Evolutionary conservation across 1,140 invertebrate species (phyloP).

Genomic region (Chelonus insularis): DNA sequence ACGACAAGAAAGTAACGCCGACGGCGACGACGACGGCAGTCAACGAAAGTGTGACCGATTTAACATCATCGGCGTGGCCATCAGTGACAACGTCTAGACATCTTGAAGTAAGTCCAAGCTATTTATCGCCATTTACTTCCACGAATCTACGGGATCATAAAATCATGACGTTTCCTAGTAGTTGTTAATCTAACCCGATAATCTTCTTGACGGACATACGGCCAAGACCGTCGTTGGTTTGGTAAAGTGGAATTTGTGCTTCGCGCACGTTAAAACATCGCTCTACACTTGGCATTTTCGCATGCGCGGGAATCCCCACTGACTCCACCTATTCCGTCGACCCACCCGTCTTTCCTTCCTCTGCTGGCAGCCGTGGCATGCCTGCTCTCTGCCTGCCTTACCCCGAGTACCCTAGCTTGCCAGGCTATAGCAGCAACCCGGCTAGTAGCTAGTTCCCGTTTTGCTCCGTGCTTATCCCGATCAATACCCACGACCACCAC

Average conservation of each 20-base stretch:
- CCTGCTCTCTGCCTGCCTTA: slow-evolving; percentile 15
- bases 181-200: too few species aligned
- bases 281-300: background rate
- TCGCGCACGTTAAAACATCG: background rate
- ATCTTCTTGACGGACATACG: slow-evolving; percentile 7
- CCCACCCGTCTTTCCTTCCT: background rate
- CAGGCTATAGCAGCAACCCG: slow-evolving; percentile 23
- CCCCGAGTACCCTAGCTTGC: slow-evolving; percentile 2
- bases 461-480: slow-evolving; percentile 35
- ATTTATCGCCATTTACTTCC: too few species aligned
- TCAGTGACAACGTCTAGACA: background rate
- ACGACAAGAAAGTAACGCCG: slow-evolving; percentile 16
- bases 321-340: slow-evolving; percentile 22
- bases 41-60: background rate
- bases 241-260: background rate
- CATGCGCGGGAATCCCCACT: slow-evolving; percentile 27
- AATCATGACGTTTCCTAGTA: too few species aligned
- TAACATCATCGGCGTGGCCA: background rate
- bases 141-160: too few species aligned
- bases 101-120: background rate
- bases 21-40: slow-evolving; percentile 14
- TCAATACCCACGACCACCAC: slow-evolving; percentile 33
- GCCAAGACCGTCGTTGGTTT: background rate
- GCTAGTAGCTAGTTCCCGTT: slow-evolving; percentile 33
- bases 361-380: background rate